Evolutionary conservation across 2,113 vertebrate genomes (phyloP), one percentile per base, ranked within the genome.

Genomic region (Etheostoma cragini): DNA sequence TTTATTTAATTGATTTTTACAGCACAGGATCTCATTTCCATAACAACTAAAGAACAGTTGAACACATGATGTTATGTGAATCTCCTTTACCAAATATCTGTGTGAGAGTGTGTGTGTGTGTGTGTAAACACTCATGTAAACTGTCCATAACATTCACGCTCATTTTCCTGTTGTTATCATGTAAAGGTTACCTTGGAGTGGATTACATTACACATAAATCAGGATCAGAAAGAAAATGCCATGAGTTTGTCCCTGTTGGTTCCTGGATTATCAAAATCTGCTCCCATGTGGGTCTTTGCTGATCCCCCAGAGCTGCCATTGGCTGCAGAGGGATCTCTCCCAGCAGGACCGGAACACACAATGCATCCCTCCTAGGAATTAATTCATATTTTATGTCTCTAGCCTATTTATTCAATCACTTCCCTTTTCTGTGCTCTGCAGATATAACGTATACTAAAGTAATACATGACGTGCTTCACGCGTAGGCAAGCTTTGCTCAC

Each of bases 391-490:
- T 84, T 0, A 82, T 83, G 4, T 6, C 45, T 47, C 30, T 45
- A 83, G n/a, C 66, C 30, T 69, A 49, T 12, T 80, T 85, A 72
- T 67, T 61, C 8, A 63, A 0, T 46, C 6, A 3, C 12, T 57
- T 50, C n/a, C 16, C 30, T 22, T 14, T 19, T 30, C 26, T 8
- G n/a, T 17, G 11, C 38, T 64, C 1, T 45, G 30, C 12, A n/a
- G 4, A 6, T 60, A 21, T 21, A 46, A 33, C 7, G 24, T 58
- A 12, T 62, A 58, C 3, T n/a, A 13, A 61, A 24, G 11, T 54
- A 21, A 49, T 47, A n/a, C 52, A 57, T 19, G 38, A 70, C 80
- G 88, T 88, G 87, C 90, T 64, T 90, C 72, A 83, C 81, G 87
- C 78, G 87, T 91, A 4, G 30, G 30, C 30, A 3, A 87, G 72